Percentiles rank a stretch among this genome's conserved stretches.
phyloP scores from a whole-genome alignment of 2,888 invertebrate genomes.

The Frankliniella fusca region DNA sequence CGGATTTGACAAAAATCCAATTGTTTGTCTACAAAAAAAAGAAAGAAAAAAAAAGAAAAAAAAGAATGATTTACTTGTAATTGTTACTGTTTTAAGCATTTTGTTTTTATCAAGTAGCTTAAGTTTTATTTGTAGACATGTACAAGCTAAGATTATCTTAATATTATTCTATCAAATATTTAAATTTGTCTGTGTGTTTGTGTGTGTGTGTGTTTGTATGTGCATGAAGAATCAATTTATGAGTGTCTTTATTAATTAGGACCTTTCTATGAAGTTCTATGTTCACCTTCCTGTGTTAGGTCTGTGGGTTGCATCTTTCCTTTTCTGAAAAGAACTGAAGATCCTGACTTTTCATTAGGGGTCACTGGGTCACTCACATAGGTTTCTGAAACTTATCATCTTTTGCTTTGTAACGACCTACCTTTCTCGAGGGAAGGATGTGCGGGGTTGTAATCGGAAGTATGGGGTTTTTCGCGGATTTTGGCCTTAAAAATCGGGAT shows the following conservation, averaged over 20 bases:
- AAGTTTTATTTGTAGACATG: not conserved
- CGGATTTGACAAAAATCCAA: not conserved
- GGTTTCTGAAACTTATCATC: too few species aligned
- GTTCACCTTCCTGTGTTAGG: not conserved
- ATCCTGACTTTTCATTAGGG: too few species aligned
- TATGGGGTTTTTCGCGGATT: too few species aligned
- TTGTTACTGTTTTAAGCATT: slow-evolving; percentile 16
- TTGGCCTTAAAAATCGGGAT: too few species aligned
- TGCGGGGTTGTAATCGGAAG: too few species aligned
- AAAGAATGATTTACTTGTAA: not conserved
- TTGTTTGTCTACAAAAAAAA: not conserved
- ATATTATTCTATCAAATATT: not conserved
- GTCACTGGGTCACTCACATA: too few species aligned
- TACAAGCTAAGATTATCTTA: not conserved
- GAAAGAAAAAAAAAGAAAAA: not conserved
- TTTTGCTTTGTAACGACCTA: too few species aligned
- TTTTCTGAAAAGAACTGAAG: not conserved
- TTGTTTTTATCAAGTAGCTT: slow-evolving; percentile 8
- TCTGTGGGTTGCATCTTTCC: not conserved
- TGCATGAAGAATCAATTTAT: not conserved
- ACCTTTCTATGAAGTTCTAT: not conserved
- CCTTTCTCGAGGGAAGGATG: too few species aligned
- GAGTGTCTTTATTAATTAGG: not conserved
- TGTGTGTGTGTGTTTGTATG: not conserved
- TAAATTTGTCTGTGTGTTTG: not conserved